Evolutionary conservation across 2,888 invertebrate genomes (phyloP), one percentile per base, ranked within the genome.

Genomic region (Ectobius pallidus): DNA sequence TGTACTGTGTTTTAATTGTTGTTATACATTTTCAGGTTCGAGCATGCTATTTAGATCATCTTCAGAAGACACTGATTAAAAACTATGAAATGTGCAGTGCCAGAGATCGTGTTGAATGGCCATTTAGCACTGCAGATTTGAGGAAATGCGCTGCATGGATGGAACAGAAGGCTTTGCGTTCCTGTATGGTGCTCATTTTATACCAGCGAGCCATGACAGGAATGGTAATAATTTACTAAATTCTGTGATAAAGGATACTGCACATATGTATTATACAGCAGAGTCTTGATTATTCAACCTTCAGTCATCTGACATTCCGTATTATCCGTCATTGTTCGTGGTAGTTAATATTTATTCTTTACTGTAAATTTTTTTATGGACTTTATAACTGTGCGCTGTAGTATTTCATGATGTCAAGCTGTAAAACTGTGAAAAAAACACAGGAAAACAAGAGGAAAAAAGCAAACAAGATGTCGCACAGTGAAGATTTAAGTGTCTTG

Each of bases 111-210:
- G 25, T 25, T 27, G 44, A 44, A 25, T 46, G 27, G 11, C 44
- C 22, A 14, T 44, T 30, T 63, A 75, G 46, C 20, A 30, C 6
- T 3, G 49, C 30, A 27, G 46, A 67, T 27, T 52, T 75, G 11
- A 20, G 69, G 16, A 74, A 65, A 49, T 77, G 77, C 73, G 77
- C 77, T 16, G 74, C 69, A 22, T 62, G 73, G 9, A 62, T 79
- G 72, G 79, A 79, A 75, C 74, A 78, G 52, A 76, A 76, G 69
- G 79, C 79, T 9, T 63, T 79, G 27, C 72, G 78, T 42, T 67
- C 76, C 32, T 79, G 78, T 69, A 78, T 79, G 79, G 69, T 79
- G 34, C 77, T 78, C 11, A 76, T 75, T 44, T 73, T 78, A 34
- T 79, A 79, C 75, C 78, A 77, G 46, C 69, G 75, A 67, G 72